Evolutionary conservation across 53 echinoderm and acorn worm species (phyloP), one percentile per base, ranked within the genome.

Genomic region (Zoroaster sp.): DNA sequence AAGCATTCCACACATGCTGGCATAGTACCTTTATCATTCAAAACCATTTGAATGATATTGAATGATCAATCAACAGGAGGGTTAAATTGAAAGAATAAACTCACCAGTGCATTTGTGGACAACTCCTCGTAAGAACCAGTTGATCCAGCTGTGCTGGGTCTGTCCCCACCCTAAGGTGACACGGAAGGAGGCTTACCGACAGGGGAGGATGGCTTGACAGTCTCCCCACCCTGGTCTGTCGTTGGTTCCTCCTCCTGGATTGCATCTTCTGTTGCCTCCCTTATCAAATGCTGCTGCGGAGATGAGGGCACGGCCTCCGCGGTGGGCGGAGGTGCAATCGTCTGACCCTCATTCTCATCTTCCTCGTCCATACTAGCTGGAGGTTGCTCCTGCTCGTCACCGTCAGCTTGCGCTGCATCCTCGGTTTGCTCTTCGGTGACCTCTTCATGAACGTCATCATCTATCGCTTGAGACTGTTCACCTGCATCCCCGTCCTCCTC

Each of bases 211-310:
- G 81, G 83, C 33, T 74, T 80, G 42, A 39, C 30, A 2, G 40
- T 41, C 13, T 66, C 75, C 30, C 30, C 82, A 53, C 40, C 70
- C 25, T 78, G 81, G 1, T 78, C 90, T 66, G 52, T 77, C n/a
- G 28, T 36, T 5, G 69, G 79, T 30, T 89, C 93, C 39, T 87
- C 82, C 13, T 90, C 71, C 35, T 85, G 85, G 38, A 69, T 85
- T 1, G 51, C 34, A 23, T 89, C 82, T 46, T 53, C 72, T 1
- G 71, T 71, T 28, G 85, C 71, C 54, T 71, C 85, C n/a, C 71
- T 71, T 14, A 44, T 67, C 17, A 69, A 59, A 28, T 25, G 63
- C 63, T 23, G 85, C 49, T 85, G 71, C n/a, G 85, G 69, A 5
- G 85, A 71, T 9, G 85, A 51, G 10, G 85, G n/a, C 71, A 18